Evolutionary conservation across 92 coral and sea anemone species (phyloP), one percentile per base, ranked within the genome.

Genomic region (Galaxea fascicularis): DNA sequence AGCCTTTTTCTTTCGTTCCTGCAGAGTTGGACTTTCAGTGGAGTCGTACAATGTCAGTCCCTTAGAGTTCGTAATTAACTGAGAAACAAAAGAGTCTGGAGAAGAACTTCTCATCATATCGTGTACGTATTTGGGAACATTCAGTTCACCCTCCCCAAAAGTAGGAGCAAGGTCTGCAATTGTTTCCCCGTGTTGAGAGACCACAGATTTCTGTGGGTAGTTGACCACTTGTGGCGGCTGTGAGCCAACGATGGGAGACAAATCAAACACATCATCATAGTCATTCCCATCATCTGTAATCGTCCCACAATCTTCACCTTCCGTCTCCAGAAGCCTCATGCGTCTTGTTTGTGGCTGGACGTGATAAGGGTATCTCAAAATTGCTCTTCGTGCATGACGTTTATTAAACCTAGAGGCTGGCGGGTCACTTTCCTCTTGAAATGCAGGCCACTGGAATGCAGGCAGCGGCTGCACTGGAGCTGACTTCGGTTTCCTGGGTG

Each of bases 21-120:
- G 63, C 8, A 74, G 63, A 1, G 78, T 4, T 54, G 66, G 66
- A 24, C 70, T 76, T 41, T 58, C 81, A 17, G 22, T 3, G 21
- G 81, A 76, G 57, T 76, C 81, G 26, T 39, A 39, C 70, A 76
- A 39, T 57, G 52, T 39, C 22, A 76, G 47, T 18, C 17, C 59
- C 14, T 76, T 10, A 14, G 70, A 58, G 41, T 59, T 60, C 0
- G 69, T 17, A 35, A 76, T 60, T 76, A 76, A 60, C 70, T 35
- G 81, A 41, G 81, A 47, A 21, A 76, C 70, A 24, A 14, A 15
- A 13, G 81, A 31, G 24, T 76, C 71, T 8, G 81, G 81, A 17
- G 81, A 76, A 6, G 66, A 39, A 13, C 21, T 65, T 18, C 45
- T 30, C 71, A 28, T 29, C 46, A 29, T 65, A 18, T 29, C 44